Base-by-base conservation (phyloP, 2,797 vertebrate genomes). In the Siniperca undulata region DNA sequence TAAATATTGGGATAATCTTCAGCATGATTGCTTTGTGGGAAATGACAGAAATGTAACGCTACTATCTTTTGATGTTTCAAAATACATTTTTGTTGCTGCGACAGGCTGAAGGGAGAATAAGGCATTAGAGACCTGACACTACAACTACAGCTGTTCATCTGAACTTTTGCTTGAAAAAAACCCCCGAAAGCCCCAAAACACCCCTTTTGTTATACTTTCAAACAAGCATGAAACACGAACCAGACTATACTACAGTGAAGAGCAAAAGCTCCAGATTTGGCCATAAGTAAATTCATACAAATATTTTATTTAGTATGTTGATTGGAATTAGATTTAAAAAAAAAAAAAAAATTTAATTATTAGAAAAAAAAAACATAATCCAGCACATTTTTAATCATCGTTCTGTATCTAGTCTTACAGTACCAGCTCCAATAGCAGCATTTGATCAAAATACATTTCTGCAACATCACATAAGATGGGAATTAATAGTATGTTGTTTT, bases 371-470 rank as follows among this genome's bases (percentile, higher is more conserved):
- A 11, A 1, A 1, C 30, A 68, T 12, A 66, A 83, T 34, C 44
- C 67, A 88, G 72, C 64, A 69, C 53, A 72, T 70, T 78, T 74
- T 42, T 22, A 30, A n/a, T 68, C 48, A 30, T 72, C 13, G 27
- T 50, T 71, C 27, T 73, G 40, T 38, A 50, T 77, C 11, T 24
- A 20, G 48, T 82, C 16, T 83, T 68, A 91, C 73, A 89, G 88
- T 90, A 81, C 84, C 12, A 40, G 68, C 20, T 17, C 64, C 48
- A 77, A 74, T 82, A 91, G 91, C 92, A 93, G 91, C 86, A 82
- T 89, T 90, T 87, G 66, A 89, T 83, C 67, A 48, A 6, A 44
- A 74, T 52, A 65, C 58, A 82, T 62, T 52, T 90, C 65, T 74
- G 64, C 61, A 87, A 72, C 59, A 53, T 60, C 62, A 71, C 62